Conservation (phyloP, 2,888 invertebrate genomes). For the Schrankia costaestrigalis region DNA sequence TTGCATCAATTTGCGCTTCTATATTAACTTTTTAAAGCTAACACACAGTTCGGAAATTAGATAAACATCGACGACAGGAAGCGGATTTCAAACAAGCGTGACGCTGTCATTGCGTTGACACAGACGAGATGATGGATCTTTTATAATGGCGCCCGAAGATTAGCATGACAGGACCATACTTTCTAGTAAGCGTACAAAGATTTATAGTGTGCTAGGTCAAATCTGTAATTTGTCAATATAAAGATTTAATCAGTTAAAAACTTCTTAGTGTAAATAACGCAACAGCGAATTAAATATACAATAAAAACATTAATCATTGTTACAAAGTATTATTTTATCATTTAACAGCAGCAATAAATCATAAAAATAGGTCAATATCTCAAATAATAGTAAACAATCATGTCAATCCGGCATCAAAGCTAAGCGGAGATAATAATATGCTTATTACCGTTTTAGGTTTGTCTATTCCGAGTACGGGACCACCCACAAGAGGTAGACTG, state of each 20-base stretch:
- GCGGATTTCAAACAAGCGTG: slow-evolving; percentile 48
- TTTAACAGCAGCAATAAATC: slow-evolving; percentile 18
- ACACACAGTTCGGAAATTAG: slow-evolving; percentile 61
- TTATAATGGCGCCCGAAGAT: slow-evolving; percentile 31
- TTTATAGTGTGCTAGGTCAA: slow-evolving; percentile 31
- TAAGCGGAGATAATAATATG: slow-evolving; percentile 53
- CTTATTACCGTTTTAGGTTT: slow-evolving; percentile 52
- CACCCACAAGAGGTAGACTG: slow-evolving; percentile 53
- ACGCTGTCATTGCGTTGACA: slow-evolving; percentile 36
- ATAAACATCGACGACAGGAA: slow-evolving; percentile 57
- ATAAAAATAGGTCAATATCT: slow-evolving; percentile 25
- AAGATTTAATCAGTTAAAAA: not conserved
- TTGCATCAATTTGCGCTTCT: slow-evolving; percentile 56
- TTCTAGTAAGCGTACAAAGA: slow-evolving; percentile 29
- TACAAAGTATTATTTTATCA: not conserved
- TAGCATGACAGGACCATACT: slow-evolving; percentile 28
- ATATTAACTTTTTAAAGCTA: slow-evolving; percentile 49
- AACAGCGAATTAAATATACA: no score
- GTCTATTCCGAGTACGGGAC: slow-evolving; percentile 66
- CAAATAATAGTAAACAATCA: slow-evolving; percentile 39
- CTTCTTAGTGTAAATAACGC: no score
- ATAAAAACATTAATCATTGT: slow-evolving; percentile 11
- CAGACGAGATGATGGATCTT: slow-evolving; percentile 36
- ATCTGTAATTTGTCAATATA: slow-evolving; percentile 13
- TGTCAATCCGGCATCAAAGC: slow-evolving; percentile 31